Base-by-base conservation (phyloP, 2,888 invertebrate genomes). In the Marasmarcha lunaedactyla region DNA sequence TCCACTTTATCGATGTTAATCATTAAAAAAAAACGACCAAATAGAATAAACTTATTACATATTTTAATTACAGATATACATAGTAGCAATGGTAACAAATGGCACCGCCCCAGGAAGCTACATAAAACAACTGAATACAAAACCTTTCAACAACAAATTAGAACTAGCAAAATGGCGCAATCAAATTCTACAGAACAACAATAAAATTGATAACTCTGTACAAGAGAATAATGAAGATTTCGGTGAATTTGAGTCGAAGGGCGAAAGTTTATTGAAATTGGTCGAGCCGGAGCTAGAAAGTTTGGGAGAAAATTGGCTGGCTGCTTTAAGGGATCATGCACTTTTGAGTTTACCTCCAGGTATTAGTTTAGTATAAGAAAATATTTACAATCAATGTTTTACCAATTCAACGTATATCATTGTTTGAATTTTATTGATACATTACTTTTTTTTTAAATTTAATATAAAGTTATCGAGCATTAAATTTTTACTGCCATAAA, bases 241-340 rank as follows among this genome's bases (percentile, higher is more conserved):
- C 55, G 90, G 89, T 0, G 91, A 92, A 49, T 91, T 89, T 50
- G 91, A 91, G 61, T 89, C 87, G 39, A 89, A 90, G 49, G 36
- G 30, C 1, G 93, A 93, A 64, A 93, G 92, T 71, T 74, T 99
- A 35, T 71, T 98, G 44, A 92, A 91, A 44, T 83, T 99, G 41
- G 99, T 99, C 0, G 93, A 95, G 59, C 98, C 98, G 0, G 98
- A 98, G 72, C 76, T 99, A 52, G 88, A 91, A 44, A 92, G 92
- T 61, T 86, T 99, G 42, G 95, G 97, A 9, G 92, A 93, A 51
- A 92, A 98, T 68, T 99, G 99, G 99, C 79, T 98, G 44, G 92
- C 95, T 1, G 97, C 97, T 0, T 83, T 99, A 52, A 91, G 92
- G 64, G 99, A 99, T 73, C 95, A 98, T 59, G 98, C 99, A 1